A percentile compares a stretch with the other conserved stretches of the same genome.
Evolutionary conservation across 2,888 invertebrate species (phyloP).

Genomic region (Zaprionus lineosus): DNA sequence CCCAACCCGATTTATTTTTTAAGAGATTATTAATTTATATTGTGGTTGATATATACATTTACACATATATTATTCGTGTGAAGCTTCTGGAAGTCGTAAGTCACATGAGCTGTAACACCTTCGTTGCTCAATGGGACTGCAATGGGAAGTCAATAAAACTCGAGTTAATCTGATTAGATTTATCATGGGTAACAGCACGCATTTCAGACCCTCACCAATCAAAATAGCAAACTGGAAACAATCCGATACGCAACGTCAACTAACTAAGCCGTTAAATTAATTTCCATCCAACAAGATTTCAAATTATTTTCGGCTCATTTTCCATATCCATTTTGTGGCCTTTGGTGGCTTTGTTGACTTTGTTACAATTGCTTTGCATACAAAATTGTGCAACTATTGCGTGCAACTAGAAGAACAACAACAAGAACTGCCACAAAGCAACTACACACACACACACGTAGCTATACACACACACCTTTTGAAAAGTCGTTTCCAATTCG

Average conservation of each 20-base stretch:
- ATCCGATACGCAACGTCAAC: conserved; percentile 40
- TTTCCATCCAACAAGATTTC: conserved; percentile 36
- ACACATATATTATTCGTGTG: too few species aligned
- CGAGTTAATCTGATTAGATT: too few species aligned
- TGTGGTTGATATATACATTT: too few species aligned
- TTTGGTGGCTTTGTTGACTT: conserved; percentile 50
- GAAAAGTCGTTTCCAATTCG: conserved; percentile 57
- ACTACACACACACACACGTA: conserved; percentile 6
- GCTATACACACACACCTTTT: conserved; percentile 54
- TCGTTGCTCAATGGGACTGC: too few species aligned
- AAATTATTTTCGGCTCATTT: conserved; percentile 22
- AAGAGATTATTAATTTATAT: too few species aligned
- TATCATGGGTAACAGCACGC: too few species aligned
- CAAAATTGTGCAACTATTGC: conserved; percentile 50
- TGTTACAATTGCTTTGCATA: conserved; percentile 69
- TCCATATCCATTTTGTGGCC: conserved; percentile 57
- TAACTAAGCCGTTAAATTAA: conserved; percentile 41
- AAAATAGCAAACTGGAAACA: conserved; percentile 15
- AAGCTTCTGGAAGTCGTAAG: too few species aligned
- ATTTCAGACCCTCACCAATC: too few species aligned
- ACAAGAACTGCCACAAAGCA: conserved; percentile 23
- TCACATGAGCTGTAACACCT: too few species aligned
- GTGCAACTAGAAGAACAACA: conserved; percentile 14
- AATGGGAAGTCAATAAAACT: too few species aligned
- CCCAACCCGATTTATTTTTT: too few species aligned